Conservation (phyloP, 2,113 vertebrate species). For the Syngnathus typhle region DNA sequence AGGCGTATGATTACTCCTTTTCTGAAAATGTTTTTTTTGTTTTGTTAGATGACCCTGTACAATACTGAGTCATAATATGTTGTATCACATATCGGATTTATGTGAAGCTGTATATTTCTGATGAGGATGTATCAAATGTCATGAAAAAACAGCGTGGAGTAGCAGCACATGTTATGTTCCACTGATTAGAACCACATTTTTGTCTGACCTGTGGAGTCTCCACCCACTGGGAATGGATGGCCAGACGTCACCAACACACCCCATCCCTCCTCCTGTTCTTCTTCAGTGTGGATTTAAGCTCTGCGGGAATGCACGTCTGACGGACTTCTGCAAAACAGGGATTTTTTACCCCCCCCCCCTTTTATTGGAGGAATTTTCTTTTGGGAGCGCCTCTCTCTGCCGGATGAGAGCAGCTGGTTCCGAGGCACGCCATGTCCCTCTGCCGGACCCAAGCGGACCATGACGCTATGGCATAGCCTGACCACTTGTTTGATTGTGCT, state of each 20-base stretch:
- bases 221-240: constrained; percentile 40
- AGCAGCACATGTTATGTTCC: constrained; percentile 31
- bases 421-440: constrained; percentile 52
- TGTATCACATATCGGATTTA: not conserved
- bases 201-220: not conserved
- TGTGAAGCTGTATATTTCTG: constrained; percentile 2
- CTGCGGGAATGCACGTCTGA: constrained; percentile 7
- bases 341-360: not conserved
- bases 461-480: constrained; percentile 70
- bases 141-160: not conserved
- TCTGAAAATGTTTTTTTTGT: too few species aligned
- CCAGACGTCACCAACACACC: constrained; percentile 49
- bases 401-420: constrained; percentile 38
- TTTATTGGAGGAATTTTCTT: not conserved
- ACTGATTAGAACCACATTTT: constrained; percentile 43
- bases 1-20: too few species aligned
- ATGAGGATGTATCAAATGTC: constrained; percentile 5
- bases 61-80: not conserved
- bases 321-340: not conserved
- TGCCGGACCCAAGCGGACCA: constrained; percentile 55
- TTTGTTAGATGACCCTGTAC: too few species aligned
- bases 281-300: constrained; percentile 28
- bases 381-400: not conserved
- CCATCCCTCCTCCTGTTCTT: constrained; percentile 20
- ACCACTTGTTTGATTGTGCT: constrained; percentile 63